Evolutionary conservation across 2,797 vertebrate species (phyloP), one percentile per base, ranked within the genome.

Genomic region (Chaetophractus vellerosus): DNA sequence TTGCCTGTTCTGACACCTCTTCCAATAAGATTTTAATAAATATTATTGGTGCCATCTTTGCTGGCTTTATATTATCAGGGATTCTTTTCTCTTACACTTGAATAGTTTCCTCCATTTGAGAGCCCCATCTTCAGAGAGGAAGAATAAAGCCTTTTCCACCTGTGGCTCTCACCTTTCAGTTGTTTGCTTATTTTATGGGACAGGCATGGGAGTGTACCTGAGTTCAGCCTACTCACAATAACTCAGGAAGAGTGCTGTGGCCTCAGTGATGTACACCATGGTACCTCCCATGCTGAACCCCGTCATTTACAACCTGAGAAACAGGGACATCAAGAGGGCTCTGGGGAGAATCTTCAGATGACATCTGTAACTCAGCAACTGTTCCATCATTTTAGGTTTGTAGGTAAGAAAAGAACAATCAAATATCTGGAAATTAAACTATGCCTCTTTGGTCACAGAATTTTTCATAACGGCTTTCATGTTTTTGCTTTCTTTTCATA

Each of bases 121-220:
- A 38, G 45, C 96, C 2, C 69, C 78, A 2, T 93, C 94, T 8
- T n/a, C 16, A 23, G 75, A 61, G 4, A 74, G 55, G 79, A 96
- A 80, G 31, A 69, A 63, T 21, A 97, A 97, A 94, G 88, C 96
- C 38, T 97, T 98, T 38, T 96, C 96, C 36, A 6, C n/a, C n/a
- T n/a, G n/a, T n/a, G n/a, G n/a, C n/a, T n/a, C n/a, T n/a, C n/a
- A n/a, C n/a, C n/a, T n/a, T n/a, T n/a, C n/a, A n/a, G n/a, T n/a
- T n/a, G n/a, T n/a, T n/a, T n/a, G n/a, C n/a, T n/a, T n/a, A n/a
- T n/a, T n/a, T n/a, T n/a, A n/a, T n/a, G n/a, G n/a, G n/a, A n/a
- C n/a, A n/a, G n/a, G n/a, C n/a, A n/a, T 96, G 57, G 93, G 86
- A 1, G 83, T 90, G 1, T 96, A 96, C 63, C 45, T 96, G 28